These are phyloP conservation scores for Hyphantria cunea DNA, from an alignment of 1,140 invertebrate genomes.

Conservation along the genomic window DNA sequence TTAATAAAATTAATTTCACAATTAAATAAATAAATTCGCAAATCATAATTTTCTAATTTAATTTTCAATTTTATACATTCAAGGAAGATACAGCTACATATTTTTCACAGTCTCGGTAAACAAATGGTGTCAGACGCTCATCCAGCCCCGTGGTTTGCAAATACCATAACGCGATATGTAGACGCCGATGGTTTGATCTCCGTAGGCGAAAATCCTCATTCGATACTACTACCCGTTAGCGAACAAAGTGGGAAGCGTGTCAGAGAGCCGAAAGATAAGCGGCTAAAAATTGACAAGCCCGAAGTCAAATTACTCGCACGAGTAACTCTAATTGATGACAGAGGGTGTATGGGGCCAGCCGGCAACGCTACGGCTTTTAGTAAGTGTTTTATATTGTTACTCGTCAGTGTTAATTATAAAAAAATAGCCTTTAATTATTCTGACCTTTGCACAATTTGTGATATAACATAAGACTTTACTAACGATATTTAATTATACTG, in stretches of 20 bases:
- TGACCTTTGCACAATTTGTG: too few species aligned
- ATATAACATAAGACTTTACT: too few species aligned
- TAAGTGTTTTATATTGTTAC: conserved; percentile 28
- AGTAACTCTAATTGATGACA: conserved; percentile 65
- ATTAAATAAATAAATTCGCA: too few species aligned
- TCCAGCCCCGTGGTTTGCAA: conserved; percentile 61
- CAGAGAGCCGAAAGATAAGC: conserved; percentile 19
- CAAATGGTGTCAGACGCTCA: conserved; percentile 67
- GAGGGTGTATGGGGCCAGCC: conserved; percentile 60
- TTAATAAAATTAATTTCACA: too few species aligned
- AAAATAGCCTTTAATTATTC: too few species aligned
- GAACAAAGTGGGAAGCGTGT: conserved; percentile 41
- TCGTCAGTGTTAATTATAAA: too few species aligned
- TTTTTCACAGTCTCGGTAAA: conserved; percentile 58
- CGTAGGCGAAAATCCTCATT: conserved; percentile 46
- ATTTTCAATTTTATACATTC: too few species aligned
- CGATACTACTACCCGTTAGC: conserved; percentile 50
- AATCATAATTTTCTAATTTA: too few species aligned
- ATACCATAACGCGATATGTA: conserved; percentile 46
- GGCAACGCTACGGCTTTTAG: conserved; percentile 70
- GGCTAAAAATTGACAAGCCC: conserved; percentile 31
- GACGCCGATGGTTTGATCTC: conserved; percentile 49
- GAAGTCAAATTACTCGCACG: conserved; percentile 62
- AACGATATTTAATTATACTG: too few species aligned
- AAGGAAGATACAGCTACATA: too few species aligned